These are phyloP conservation scores for Microctonus brassicae DNA, from an alignment of 2,888 invertebrate species.

Conservation along the genomic window DNA sequence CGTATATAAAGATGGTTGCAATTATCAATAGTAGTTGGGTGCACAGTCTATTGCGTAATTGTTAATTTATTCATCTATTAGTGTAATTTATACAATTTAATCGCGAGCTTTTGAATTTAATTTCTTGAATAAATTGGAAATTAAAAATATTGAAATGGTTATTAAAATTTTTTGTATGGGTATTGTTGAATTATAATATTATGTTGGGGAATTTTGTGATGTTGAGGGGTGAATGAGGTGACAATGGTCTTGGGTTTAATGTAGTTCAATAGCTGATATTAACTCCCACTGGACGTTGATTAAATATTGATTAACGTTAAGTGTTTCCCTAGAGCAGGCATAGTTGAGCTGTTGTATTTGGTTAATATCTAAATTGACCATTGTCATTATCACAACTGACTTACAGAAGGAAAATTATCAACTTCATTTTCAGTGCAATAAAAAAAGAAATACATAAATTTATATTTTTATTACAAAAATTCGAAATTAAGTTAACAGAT, in stretches of 20 bases:
- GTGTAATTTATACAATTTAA: neutral
- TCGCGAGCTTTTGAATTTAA: neutral
- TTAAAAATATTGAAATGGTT: too few species aligned
- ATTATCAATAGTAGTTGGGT: conserved; percentile 24
- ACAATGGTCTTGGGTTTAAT: neutral
- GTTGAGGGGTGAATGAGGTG: neutral
- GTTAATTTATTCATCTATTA: conserved; percentile 33
- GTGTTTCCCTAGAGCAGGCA: conserved; percentile 4
- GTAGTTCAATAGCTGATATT: neutral
- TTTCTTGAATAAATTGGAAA: too few species aligned
- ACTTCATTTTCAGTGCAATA: too few species aligned
- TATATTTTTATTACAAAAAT: too few species aligned
- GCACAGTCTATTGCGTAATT: conserved; percentile 39
- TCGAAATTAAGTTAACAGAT: too few species aligned
- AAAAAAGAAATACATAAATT: too few species aligned
- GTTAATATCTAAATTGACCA: conserved; percentile 49
- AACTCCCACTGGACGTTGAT: conserved; percentile 13
- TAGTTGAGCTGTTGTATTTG: conserved; percentile 15
- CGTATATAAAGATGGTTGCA: neutral
- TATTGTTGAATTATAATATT: too few species aligned
- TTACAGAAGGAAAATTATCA: conserved; percentile 24
- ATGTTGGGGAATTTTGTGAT: neutral
- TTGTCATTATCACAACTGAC: conserved; percentile 46
- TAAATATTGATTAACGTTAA: conserved; percentile 24
- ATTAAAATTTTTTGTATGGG: too few species aligned